Evolutionary conservation across 30 jellyfish, hydroid and myxozoan species (phyloP).

Genomic region (Phacellophora camtschatica): DNA sequence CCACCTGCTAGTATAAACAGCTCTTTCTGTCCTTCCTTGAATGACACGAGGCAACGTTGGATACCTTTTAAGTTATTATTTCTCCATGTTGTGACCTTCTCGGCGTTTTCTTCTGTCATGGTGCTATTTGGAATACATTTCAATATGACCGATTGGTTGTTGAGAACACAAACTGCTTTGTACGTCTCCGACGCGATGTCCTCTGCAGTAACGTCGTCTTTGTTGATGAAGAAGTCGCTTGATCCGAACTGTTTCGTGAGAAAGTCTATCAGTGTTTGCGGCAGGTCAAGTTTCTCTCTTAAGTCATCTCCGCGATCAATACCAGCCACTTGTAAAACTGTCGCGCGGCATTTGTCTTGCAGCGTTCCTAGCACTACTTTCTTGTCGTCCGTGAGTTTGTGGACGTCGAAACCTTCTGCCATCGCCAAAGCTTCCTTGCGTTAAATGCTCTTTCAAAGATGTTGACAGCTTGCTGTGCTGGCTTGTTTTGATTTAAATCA

Average conservation of each 20-base stretch:
- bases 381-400: conserved; percentile 24
- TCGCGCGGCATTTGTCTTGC: conserved; percentile 55
- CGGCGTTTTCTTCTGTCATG: conserved; percentile 30
- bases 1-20: conserved; percentile 32
- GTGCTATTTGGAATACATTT: conserved; percentile 30
- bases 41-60: conserved; percentile 43
- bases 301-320: conserved; percentile 53
- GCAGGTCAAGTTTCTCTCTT: conserved; percentile 31
- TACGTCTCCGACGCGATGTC: conserved; percentile 57
- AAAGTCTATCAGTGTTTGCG: conserved; percentile 44
- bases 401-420: conserved; percentile 66
- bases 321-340: conserved; percentile 44
- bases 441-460: neutral
- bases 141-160: conserved; percentile 31
- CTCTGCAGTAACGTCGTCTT: conserved; percentile 68
- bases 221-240: conserved; percentile 61
- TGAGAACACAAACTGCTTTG: conserved; percentile 45
- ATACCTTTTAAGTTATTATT: conserved; percentile 10
- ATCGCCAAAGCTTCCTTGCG: neutral
- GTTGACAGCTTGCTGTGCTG: neutral
- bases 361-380: conserved; percentile 17
- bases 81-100: conserved; percentile 23
- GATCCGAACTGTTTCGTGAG: conserved; percentile 62
- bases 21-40: conserved; percentile 50
- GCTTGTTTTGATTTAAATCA: neutral